Base-by-base conservation (phyloP, 2,888 invertebrate genomes). In the Campoplex nolae region DNA sequence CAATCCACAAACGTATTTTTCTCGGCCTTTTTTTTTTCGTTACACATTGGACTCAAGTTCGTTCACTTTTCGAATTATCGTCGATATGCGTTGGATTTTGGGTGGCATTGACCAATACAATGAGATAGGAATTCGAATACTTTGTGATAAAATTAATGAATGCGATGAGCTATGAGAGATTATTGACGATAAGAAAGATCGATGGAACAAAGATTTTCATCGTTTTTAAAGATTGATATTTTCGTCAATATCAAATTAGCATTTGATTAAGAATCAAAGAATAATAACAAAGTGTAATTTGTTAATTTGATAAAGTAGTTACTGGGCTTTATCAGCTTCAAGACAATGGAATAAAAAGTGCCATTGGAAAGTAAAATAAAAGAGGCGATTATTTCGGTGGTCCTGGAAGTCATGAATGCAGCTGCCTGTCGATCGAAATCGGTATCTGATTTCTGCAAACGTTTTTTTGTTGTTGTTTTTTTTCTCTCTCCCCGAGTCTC, bases 401-500 rank as follows among this genome's bases (percentile, higher is more conserved):
- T 62, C 62, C 32, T 32, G 62, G 32, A 62, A 62, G 32, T 16
- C 32, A 62, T 62, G 16, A 62, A 23, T 70, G 77, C 82, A 67
- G 82, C 78, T 82, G 84, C 80, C 77, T 18, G 45, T 74, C 67
- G 51, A 51, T 70, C 56, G 42, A 35, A 42, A 62, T 62, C 62
- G 73, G 48, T 74, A 74, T 85, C 77, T 56, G 73, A 80, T 77
- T 48, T 62, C 38, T 51, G 42, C 62, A 23, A 16, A 28, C 58
- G 75, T 74, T 51, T 23, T 42, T 23, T 23, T 23, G 23, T 23
- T 23, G 23, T 23, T 23, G 23, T 23, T 23, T 23, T 23, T 23
- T 23, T 23, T 23, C 23, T 67, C 45, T 71, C 56, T 65, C 73
- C 0, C 2, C 58, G 58, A 28, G 58, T 76, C 56, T 62, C 79